Evolutionary conservation across 2,797 vertebrate genomes (phyloP).

Genomic region (Phoeniculus purpureus): DNA sequence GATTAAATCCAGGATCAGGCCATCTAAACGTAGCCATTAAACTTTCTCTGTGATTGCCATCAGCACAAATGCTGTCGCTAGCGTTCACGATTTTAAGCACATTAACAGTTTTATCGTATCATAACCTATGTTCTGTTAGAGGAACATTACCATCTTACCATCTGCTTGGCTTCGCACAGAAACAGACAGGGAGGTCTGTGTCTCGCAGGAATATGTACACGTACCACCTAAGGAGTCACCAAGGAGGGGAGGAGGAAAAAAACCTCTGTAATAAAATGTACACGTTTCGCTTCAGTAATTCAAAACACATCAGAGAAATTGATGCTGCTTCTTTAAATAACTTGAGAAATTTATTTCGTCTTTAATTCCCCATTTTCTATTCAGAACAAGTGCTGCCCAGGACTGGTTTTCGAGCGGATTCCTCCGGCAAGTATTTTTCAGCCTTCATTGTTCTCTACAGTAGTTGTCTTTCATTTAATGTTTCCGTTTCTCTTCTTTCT

Average conservation of each 20-base stretch:
- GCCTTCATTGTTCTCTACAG: conserved; percentile 72
- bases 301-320: conserved; percentile 47
- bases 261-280: not conserved
- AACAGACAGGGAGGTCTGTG: not conserved
- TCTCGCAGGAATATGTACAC: not conserved
- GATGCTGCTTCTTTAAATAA: conserved; percentile 70
- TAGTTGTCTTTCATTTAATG: conserved; percentile 72
- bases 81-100: not conserved
- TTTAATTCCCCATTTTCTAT: conserved; percentile 82
- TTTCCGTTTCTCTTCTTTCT: conserved; percentile 60
- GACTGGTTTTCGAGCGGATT: conserved; percentile 88
- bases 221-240: not conserved
- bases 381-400: conserved; percentile 91
- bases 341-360: conserved; percentile 78
- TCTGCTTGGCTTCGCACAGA: not conserved
- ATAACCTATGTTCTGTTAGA: not conserved
- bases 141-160: not conserved
- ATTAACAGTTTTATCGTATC: not conserved
- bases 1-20: not conserved
- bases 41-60: not conserved
- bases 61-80: not conserved
- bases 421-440: conserved; percentile 88
- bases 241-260: not conserved
- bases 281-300: not conserved
- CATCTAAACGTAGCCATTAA: not conserved